Base-by-base conservation (phyloP, 2,113 vertebrate genomes). In the Macrotis lagotis region DNA sequence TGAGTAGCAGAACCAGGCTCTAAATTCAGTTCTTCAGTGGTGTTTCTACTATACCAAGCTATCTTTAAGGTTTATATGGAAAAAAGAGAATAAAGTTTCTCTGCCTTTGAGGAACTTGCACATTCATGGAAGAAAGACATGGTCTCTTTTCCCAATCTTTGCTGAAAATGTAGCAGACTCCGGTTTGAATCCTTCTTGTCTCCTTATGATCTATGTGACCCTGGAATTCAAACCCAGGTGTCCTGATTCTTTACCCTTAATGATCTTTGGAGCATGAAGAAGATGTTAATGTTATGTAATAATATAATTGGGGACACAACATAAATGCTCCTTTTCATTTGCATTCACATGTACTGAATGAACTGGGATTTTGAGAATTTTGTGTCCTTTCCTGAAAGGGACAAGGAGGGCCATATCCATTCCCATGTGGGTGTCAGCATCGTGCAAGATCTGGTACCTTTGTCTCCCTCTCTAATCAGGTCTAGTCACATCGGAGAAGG, bases 401-500 rank as follows among this genome's bases (percentile, higher is more conserved):
- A 44, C 66, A 22, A 44, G 19, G 16, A 24, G 66, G 19, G 37
- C 10, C 55, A 14, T 37, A 28, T 28, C 26, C 26, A 59, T 59
- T 59, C 53, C 26, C 10, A 11, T 66, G 55, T 83, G 66, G n/a
- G n/a, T 16, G 3, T 66, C 31, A 31, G 31, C 31, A 66, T 83
- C n/a, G 44, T 44, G 6, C 19, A 83, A 44, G n/a, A 83, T 31
- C 55, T 44, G 0, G 59, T 66, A 6, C 25, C 26, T 16, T 44
- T 96, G 16, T 1, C 51, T 37, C 1, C 5, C 9, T 25, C 8
- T 44, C 52, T 91, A 47, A 14, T 2, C 97, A 99, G 99, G 99
- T 10, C 97, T 99, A 90, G 96, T 99, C 55, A 51, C 99, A 4
- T 99, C 99, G 0, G 98, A 99, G 93, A 99, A 99, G 97, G 98